phyloP scores from a whole-genome alignment of 2,113 vertebrate species.

The Thinocorus orbignyianus region DNA sequence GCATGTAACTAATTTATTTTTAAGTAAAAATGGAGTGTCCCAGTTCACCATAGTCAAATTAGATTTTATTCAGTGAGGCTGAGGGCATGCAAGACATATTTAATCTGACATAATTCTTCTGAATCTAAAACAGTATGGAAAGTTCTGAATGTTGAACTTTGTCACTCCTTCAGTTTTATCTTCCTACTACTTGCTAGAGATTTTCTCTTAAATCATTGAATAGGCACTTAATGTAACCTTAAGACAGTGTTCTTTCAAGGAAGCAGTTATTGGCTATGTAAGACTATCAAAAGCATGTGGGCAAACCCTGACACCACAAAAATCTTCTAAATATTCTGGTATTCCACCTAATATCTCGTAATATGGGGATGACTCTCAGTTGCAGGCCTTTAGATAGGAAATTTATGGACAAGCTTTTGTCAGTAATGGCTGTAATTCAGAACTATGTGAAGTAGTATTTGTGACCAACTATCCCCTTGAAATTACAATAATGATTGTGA shows the following conservation, averaged over 20 bases:
- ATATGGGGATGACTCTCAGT: not conserved
- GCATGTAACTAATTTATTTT: not conserved
- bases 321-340: not conserved
- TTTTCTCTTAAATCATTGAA: not conserved
- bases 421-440: not conserved
- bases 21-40: not conserved
- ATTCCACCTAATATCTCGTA: not conserved
- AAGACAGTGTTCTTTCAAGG: not conserved
- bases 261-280: not conserved
- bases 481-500: not conserved
- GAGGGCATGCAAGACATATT: not conserved
- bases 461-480: not conserved
- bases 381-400: not conserved
- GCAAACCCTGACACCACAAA: not conserved
- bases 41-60: not conserved
- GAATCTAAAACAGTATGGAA: not conserved
- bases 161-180: not conserved
- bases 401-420: not conserved
- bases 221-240: not conserved
- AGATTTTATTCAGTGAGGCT: not conserved
- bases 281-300: not conserved
- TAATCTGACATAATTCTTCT: not conserved
- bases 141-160: not conserved
- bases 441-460: not conserved
- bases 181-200: not conserved